Conservation (phyloP, 30 jellyfish, hydroid and myxozoan species). For the Cassiopea xamachana region DNA sequence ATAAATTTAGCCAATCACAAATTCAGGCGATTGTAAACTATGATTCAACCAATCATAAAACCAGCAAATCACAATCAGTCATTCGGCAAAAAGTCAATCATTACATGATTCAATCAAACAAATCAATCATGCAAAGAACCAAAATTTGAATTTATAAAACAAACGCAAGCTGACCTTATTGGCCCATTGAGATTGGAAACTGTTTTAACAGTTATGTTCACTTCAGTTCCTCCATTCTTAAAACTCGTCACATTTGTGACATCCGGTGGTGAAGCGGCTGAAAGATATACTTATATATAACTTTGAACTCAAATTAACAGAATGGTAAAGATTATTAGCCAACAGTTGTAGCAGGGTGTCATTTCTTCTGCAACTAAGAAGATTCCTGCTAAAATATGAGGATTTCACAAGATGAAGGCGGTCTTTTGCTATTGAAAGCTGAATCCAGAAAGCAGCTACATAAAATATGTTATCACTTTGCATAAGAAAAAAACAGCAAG, state of each 20-base stretch:
- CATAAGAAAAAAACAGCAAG: no score
- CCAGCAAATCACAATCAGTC: not conserved
- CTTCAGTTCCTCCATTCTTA: slow-evolving; percentile 51
- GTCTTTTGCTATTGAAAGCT: not conserved
- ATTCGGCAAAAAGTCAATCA: not conserved
- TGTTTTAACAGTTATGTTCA: slow-evolving; percentile 42
- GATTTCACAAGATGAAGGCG: not conserved
- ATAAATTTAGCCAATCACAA: not conserved
- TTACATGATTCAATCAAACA: not conserved
- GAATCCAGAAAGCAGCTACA: not conserved
- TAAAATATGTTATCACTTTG: no score
- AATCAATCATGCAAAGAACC: not conserved
- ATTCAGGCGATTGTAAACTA: not conserved
- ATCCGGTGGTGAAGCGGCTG: slow-evolving; percentile 60
- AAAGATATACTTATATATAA: not conserved
- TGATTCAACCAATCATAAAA: not conserved
- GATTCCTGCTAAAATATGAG: not conserved
- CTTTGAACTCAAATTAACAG: no score
- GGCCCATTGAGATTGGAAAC: slow-evolving; percentile 76
- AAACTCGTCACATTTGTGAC: not conserved
- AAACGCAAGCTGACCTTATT: slow-evolving; percentile 40
- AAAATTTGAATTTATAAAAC: not conserved
- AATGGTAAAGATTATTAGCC: no score
- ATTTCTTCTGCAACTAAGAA: no score
- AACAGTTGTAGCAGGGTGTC: no score